Percentiles rank a stretch among this genome's conserved stretches.
phyloP scores from a whole-genome alignment of 2,797 vertebrate species.

The Philypnodon macrostomus region DNA sequence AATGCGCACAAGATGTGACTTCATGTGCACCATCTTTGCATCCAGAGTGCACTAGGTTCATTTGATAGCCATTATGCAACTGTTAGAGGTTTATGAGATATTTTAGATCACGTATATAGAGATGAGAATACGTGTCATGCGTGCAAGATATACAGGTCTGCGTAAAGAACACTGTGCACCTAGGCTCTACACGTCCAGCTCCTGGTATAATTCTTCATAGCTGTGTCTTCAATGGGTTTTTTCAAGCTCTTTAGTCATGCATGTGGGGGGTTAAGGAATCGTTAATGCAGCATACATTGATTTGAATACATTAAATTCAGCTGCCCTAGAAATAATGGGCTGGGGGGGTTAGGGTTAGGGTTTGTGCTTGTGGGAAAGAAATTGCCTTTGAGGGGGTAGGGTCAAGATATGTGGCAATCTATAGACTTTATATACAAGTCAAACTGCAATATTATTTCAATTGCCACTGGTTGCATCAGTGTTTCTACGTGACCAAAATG shows the following conservation, averaged over 20 bases:
- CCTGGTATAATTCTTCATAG: not conserved
- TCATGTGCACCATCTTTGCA: constrained; percentile 28
- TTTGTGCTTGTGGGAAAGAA: too few relatives aligned
- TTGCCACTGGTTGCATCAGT: constrained; percentile 11
- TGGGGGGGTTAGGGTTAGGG: not conserved
- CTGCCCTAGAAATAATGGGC: not conserved
- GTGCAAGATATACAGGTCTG: constrained; percentile 15
- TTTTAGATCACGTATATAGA: constrained; percentile 13
- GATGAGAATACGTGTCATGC: constrained; percentile 18
- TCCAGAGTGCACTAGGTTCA: constrained; percentile 9
- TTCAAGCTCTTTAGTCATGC: constrained; percentile 4
- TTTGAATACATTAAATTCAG: constrained; percentile 25
- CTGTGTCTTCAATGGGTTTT: constrained; percentile 5
- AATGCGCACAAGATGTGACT: constrained; percentile 18
- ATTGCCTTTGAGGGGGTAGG: too few relatives aligned
- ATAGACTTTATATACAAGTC: too few relatives aligned
- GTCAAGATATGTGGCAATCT: too few relatives aligned
- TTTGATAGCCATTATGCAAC: constrained; percentile 51
- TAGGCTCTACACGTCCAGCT: too few relatives aligned
- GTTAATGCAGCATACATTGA: constrained; percentile 20
- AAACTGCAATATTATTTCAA: too few relatives aligned
- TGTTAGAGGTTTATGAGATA: constrained; percentile 16
- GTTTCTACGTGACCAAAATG: not conserved
- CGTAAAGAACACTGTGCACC: constrained; percentile 1
- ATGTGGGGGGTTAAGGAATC: constrained; percentile 5